Percentiles rank a stretch among this genome's conserved stretches.
Evolutionary conservation across 1,140 invertebrate genomes (phyloP).

Genomic region (Drosophila trapezifrons): DNA sequence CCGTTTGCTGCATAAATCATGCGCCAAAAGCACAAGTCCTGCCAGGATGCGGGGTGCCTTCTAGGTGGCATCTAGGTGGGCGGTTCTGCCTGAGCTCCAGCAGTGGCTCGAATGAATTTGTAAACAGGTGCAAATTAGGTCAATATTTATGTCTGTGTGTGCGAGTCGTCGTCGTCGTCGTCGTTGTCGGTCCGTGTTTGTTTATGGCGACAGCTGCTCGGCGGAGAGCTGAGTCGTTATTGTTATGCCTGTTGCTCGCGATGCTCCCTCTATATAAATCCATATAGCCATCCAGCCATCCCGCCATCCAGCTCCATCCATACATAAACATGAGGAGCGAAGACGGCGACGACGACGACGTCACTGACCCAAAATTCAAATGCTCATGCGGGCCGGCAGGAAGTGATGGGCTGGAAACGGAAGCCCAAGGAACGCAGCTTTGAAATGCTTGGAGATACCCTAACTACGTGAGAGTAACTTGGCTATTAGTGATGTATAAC

Average conservation of each 20-base stretch:
- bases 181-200: constrained; percentile 25
- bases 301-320: constrained; percentile 20
- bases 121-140: constrained; percentile 80
- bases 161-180: constrained; percentile 12
- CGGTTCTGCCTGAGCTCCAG: constrained; percentile 27
- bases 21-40: constrained; percentile 74
- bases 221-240: constrained; percentile 19
- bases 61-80: background rate
- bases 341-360: constrained; percentile 36
- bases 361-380: constrained; percentile 81
- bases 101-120: constrained; percentile 70
- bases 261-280: constrained; percentile 16
- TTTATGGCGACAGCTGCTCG: constrained; percentile 50
- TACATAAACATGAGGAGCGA: constrained; percentile 70
- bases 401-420: constrained; percentile 34
- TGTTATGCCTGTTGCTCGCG: constrained; percentile 35
- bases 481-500: too few relatives aligned
- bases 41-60: constrained; percentile 28
- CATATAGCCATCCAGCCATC: constrained; percentile 1
- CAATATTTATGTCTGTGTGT: constrained; percentile 64
- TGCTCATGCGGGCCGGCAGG: constrained; percentile 67
- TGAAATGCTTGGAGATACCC: constrained; percentile 6
- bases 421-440: constrained; percentile 11
- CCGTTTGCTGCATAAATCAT: constrained; percentile 73
- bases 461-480: background rate